A percentile compares a stretch with the other conserved stretches of the same genome.
phyloP scores from a whole-genome alignment of 1,140 invertebrate genomes.

The Drosophila auraria region DNA sequence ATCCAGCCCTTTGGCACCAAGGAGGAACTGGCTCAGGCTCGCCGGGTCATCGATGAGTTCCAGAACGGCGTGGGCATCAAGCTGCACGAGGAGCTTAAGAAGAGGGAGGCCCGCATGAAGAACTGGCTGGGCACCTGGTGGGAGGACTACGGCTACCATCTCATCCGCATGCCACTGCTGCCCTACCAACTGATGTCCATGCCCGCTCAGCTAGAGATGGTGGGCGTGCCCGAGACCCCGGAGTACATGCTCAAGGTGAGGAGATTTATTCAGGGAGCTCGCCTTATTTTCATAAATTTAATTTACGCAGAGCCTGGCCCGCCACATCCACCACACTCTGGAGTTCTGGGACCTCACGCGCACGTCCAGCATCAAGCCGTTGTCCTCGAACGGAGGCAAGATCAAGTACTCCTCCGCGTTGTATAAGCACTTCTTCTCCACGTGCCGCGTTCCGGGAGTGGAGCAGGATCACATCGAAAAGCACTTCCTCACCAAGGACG shows the following conservation, averaged over 20 bases:
- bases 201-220: conserved; percentile 61
- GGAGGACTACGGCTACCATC: conserved; percentile 91
- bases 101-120: conserved; percentile 85
- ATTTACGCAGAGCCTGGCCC: conserved; percentile 62
- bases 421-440: conserved; percentile 90
- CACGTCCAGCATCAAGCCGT: conserved; percentile 87
- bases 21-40: conserved; percentile 86
- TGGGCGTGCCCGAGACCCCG: conserved; percentile 68
- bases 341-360: conserved; percentile 83
- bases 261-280: too few relatives aligned
- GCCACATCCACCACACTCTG: conserved; percentile 72
- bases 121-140: conserved; percentile 88
- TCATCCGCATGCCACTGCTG: conserved; percentile 88
- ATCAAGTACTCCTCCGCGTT: conserved; percentile 85
- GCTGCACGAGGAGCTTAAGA: conserved; percentile 89
- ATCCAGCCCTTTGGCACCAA: conserved; percentile 87
- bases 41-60: conserved; percentile 87
- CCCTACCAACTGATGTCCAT: conserved; percentile 84
- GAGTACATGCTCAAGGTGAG: conserved; percentile 72
- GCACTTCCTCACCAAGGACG: conserved; percentile 77
- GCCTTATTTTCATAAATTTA: too few relatives aligned
- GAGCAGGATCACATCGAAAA: conserved; percentile 86
- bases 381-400: conserved; percentile 87
- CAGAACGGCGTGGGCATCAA: conserved; percentile 86
- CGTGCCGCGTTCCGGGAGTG: conserved; percentile 88